Conservation (phyloP, 2,888 invertebrate species). For the Cosmorhoe ocellata region DNA sequence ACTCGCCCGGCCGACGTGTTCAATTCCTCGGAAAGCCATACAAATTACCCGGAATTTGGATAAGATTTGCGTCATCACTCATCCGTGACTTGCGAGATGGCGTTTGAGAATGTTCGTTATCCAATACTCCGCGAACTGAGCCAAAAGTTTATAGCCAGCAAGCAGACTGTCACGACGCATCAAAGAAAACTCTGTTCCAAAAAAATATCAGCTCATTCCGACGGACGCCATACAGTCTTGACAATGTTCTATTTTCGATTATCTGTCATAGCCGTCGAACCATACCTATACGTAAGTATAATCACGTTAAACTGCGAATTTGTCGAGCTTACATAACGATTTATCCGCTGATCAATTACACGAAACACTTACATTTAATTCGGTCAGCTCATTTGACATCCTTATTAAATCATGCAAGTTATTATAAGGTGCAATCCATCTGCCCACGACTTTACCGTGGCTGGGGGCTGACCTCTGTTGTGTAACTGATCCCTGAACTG, state of each 20-base stretch:
- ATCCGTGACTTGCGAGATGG: slow-evolving; percentile 15
- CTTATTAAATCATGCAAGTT: slow-evolving; percentile 24
- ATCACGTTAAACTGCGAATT: slow-evolving; percentile 14
- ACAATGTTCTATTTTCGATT: slow-evolving; percentile 23
- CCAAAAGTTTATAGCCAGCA: slow-evolving; percentile 25
- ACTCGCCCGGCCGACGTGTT: slow-evolving; percentile 4
- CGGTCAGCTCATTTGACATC: slow-evolving; percentile 16
- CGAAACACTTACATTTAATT: slow-evolving; percentile 23
- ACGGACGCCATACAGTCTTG: slow-evolving; percentile 28
- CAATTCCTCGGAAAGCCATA: slow-evolving; percentile 17
- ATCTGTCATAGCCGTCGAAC: slow-evolving; percentile 8
- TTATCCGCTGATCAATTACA: slow-evolving; percentile 24
- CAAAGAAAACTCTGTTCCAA: slow-evolving; percentile 7
- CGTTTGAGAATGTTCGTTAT: slow-evolving; percentile 20
- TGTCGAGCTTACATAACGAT: slow-evolving; percentile 14
- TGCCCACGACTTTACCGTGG: slow-evolving; percentile 13
- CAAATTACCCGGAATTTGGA: slow-evolving; percentile 18
- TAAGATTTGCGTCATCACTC: slow-evolving; percentile 17
- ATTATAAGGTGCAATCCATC: slow-evolving; percentile 4
- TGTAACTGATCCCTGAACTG: slow-evolving; percentile 26
- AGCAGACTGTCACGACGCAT: slow-evolving; percentile 18
- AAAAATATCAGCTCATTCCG: slow-evolving; percentile 20
- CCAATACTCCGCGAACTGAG: slow-evolving; percentile 18
- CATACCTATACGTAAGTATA: slow-evolving; percentile 10
- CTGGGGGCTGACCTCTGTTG: slow-evolving; percentile 22